Evolutionary conservation across 2,888 invertebrate genomes (phyloP), one percentile per base, ranked within the genome.

Genomic region (Apocheima hispidaria): DNA sequence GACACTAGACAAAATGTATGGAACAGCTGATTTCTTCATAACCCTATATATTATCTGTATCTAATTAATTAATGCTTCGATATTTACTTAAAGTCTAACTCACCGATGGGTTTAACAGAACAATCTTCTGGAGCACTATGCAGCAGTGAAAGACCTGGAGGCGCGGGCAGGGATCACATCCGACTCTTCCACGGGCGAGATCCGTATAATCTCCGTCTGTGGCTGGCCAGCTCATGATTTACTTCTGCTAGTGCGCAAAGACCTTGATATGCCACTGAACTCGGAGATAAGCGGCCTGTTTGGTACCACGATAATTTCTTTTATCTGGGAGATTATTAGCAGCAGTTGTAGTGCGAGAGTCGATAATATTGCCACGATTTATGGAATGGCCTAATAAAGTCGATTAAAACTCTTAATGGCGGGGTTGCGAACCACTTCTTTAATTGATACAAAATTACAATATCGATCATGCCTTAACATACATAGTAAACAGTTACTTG

Each of bases 221-320:
- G 72, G 74, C 30, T 91, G 91, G 91, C 83, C 88, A 0, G 83
- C 87, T 0, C 86, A 90, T 55, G 90, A 91, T 65, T 72, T 91
- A 55, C 75, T 90, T 28, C 68, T 90, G 59, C 78, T 89, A 1
- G 65, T 88, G 7, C 78, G 86, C 5, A 81, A 84, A 21, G 86
- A 88, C 65, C 65, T 82, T 18, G 70, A 78, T 16, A 60, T 76
- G 68, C 76, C 81, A 7, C 21, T 74, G 54, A 74, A 78, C 59
- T 68, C 78, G 0, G 86, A 88, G 50, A 78, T 84, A 60, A 78
- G 71, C 59, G 85, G 88, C 23, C 35, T 81, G 44, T 81, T 89
- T 21, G 90, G 91, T 90, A 79, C 30, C 46, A 53, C 48, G 49
- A 53, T 60, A 48, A 44, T 14, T 53, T 54, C 10, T 33, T 46